Evolutionary conservation across 2,113 vertebrate genomes (phyloP).

Genomic region (Brachypteracias leptosomus): DNA sequence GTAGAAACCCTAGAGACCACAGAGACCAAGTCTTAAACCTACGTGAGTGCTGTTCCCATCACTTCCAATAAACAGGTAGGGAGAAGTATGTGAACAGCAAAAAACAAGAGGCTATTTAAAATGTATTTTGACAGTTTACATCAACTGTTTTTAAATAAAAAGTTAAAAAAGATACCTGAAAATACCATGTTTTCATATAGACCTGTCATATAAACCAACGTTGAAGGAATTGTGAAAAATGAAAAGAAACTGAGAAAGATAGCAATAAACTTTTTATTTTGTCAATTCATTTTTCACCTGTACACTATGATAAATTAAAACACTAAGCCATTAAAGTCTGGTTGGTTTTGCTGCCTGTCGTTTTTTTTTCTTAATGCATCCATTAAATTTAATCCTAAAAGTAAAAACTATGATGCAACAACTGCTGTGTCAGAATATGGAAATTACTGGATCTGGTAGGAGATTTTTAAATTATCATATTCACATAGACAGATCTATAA

Average conservation of each 20-base stretch:
- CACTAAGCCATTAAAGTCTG: not conserved
- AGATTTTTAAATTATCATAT: not conserved
- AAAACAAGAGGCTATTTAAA: not conserved
- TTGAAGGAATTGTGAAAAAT: not conserved
- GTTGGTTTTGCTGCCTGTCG: not conserved
- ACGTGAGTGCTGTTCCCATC: not conserved
- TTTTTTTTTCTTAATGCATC: not conserved
- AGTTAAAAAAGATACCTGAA: not conserved
- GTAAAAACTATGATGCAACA: not conserved
- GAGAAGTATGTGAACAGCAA: not conserved
- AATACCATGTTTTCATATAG: not conserved
- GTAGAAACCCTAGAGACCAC: not conserved
- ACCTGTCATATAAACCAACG: not conserved
- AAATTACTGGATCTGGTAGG: not conserved
- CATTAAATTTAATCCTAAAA: not conserved
- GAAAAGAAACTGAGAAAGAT: not conserved
- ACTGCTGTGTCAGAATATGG: not conserved
- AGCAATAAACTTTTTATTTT: constrained; percentile 16
- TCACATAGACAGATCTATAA: not conserved
- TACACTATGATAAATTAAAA: constrained; percentile 14
- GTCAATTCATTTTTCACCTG: not conserved
- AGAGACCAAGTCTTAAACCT: not conserved
- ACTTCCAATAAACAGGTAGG: fast-evolving
- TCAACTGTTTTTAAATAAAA: not conserved
- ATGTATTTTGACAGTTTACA: not conserved